A percentile compares a stretch with the other conserved stretches of the same genome.
Evolutionary conservation across 2,797 vertebrate genomes (phyloP).

Genomic region (Platalea minor): DNA sequence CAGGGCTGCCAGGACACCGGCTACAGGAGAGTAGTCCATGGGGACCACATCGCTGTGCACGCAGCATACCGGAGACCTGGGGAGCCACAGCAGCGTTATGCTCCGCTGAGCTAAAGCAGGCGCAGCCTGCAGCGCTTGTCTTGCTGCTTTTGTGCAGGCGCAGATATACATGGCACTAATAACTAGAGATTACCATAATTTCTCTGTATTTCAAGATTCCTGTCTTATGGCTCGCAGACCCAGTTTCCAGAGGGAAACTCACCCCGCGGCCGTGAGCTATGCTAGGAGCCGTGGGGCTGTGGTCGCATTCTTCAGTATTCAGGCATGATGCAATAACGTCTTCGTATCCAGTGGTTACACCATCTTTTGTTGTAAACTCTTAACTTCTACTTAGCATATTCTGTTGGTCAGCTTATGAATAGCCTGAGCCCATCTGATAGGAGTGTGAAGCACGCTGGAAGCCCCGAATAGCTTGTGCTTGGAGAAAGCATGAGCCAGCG

Average conservation of each 20-base stretch:
- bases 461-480: neutral
- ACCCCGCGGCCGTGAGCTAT: neutral
- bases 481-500: neutral
- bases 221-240: neutral
- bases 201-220: neutral
- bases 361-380: neutral
- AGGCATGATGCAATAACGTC: neutral
- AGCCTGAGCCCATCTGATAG: neutral
- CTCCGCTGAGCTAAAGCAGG: neutral
- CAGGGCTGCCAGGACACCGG: neutral
- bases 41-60: neutral
- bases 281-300: neutral
- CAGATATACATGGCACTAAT: neutral
- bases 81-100: neutral
- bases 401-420: neutral
- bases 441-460: neutral
- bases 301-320: neutral
- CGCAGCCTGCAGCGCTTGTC: neutral
- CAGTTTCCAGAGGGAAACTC: neutral
- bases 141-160: neutral
- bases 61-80: neutral
- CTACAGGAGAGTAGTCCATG: fast-evolving
- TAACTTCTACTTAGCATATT: neutral
- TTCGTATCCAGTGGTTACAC: neutral
- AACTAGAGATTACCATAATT: neutral